Evolutionary conservation across 1,140 invertebrate genomes (phyloP).

Genomic region (Battus philenor): DNA sequence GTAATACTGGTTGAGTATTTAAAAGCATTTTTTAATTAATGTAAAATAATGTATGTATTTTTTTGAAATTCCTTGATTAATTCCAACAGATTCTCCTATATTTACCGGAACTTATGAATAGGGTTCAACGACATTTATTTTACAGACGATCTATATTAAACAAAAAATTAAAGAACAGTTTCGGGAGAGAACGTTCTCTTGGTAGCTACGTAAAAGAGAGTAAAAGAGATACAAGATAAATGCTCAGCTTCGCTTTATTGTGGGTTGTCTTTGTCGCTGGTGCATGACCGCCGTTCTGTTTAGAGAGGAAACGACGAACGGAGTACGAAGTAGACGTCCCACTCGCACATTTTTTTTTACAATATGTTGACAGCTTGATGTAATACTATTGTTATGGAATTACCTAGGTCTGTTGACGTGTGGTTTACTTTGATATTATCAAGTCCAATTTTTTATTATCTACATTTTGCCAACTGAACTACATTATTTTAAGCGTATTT

Average conservation of each 20-base stretch:
- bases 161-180: constrained; percentile 36
- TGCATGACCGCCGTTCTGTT: constrained; percentile 58
- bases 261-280: constrained; percentile 59
- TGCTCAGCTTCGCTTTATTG: constrained; percentile 27
- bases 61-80: too few species aligned
- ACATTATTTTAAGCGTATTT: too few species aligned
- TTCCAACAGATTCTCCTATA: background rate
- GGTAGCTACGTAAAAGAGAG: constrained; percentile 14
- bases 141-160: constrained; percentile 67
- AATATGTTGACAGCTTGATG: constrained; percentile 37
- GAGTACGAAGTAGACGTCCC: constrained; percentile 38
- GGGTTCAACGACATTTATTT: constrained; percentile 64
- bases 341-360: constrained; percentile 48
- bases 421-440: too few species aligned
- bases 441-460: too few species aligned
- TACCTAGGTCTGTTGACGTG: constrained; percentile 23
- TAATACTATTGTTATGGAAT: constrained; percentile 28
- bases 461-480: too few species aligned
- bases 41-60: constrained; percentile 1
- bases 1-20: background rate
- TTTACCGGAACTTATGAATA: constrained; percentile 26
- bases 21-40: background rate
- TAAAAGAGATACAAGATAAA: constrained; percentile 33
- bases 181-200: constrained; percentile 1
- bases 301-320: constrained; percentile 54